Conservation (phyloP, 2,113 vertebrate genomes). For the Passer montanus region DNA sequence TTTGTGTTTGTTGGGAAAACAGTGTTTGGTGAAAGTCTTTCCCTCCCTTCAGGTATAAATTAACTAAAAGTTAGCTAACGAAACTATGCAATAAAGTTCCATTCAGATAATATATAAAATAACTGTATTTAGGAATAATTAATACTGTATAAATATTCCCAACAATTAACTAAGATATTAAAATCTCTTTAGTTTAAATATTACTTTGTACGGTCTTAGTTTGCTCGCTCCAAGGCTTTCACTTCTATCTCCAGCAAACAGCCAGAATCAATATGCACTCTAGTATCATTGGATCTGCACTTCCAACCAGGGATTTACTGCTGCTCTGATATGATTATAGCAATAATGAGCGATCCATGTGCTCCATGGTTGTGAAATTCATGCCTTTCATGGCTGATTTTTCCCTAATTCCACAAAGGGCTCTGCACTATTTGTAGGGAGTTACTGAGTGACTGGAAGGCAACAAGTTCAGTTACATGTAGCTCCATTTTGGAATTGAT, state of each 20-base stretch:
- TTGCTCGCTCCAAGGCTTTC: not conserved
- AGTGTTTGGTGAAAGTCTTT: not conserved
- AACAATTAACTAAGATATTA: not conserved
- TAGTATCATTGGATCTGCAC: not conserved
- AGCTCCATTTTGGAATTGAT: not conserved
- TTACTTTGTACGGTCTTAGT: not conserved
- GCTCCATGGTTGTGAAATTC: not conserved
- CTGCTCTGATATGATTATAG: not conserved
- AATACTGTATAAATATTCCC: not conserved
- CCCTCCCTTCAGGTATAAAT: not conserved
- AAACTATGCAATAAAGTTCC: not conserved
- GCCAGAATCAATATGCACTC: not conserved
- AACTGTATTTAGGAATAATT: not conserved
- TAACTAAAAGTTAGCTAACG: not conserved
- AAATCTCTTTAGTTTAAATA: not conserved
- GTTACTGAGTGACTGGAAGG: not conserved
- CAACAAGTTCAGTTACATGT: not conserved
- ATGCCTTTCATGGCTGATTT: not conserved
- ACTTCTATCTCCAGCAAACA: constrained; percentile 13
- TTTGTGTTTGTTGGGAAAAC: not conserved
- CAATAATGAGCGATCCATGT: not conserved
- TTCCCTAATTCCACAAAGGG: not conserved
- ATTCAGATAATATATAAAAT: not conserved
- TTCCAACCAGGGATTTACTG: not conserved
- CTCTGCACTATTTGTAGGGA: not conserved